These are phyloP conservation scores for Galerucella pusilla DNA, from an alignment of 2,888 invertebrate genomes.

Conservation along the genomic window DNA sequence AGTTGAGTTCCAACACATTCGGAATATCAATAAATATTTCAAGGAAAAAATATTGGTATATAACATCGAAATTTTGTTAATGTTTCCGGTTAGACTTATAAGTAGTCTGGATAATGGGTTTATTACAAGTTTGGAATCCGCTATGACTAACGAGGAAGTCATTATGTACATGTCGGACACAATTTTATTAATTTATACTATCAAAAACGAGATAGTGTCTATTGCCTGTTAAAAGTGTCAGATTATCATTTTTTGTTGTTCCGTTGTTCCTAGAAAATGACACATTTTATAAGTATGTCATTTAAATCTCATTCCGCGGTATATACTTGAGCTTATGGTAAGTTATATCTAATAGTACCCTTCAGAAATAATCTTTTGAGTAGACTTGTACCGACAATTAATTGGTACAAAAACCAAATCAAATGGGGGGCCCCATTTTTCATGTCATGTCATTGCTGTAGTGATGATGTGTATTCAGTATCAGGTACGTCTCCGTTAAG, in stretches of 20 bases:
- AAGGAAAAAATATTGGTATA: slow-evolving; percentile 39
- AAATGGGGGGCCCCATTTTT: too few species aligned
- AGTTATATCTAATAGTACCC: too few species aligned
- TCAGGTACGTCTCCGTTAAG: too few species aligned
- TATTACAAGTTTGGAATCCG: slow-evolving; percentile 23
- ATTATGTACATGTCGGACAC: slow-evolving; percentile 15
- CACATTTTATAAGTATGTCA: too few species aligned
- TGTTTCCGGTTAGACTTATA: slow-evolving; percentile 47
- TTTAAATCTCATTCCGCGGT: too few species aligned
- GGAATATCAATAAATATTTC: slow-evolving; percentile 35
- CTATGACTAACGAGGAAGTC: slow-evolving; percentile 37
- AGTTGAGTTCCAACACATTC: background rate
- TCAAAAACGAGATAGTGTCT: background rate
- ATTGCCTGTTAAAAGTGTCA: background rate
- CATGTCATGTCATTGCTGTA: too few species aligned
- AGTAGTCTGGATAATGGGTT: slow-evolving; percentile 36
- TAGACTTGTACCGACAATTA: too few species aligned
- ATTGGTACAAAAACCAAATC: too few species aligned
- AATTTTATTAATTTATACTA: background rate
- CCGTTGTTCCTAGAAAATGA: too few species aligned
- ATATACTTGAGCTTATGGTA: too few species aligned
- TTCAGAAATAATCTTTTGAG: too few species aligned
- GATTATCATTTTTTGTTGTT: background rate
- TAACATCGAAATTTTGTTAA: slow-evolving; percentile 40
- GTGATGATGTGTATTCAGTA: too few species aligned